phyloP scores from a whole-genome alignment of 1,140 invertebrate species.

The Arion vulgaris region DNA sequence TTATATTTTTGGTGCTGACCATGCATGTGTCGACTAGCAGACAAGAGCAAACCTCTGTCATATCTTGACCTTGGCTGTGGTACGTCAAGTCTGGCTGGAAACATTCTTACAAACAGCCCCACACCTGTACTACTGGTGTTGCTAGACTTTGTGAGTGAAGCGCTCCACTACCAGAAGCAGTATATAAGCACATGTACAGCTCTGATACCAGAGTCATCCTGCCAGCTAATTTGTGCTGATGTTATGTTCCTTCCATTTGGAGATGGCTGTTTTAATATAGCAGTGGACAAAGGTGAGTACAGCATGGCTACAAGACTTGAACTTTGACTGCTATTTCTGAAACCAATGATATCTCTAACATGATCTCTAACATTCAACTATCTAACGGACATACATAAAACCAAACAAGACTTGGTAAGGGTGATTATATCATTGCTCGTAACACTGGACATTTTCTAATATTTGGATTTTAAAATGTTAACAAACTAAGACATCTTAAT shows the following conservation, averaged over 20 bases:
- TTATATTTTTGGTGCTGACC: too few species aligned
- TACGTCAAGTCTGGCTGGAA: not conserved
- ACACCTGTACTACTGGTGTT: not conserved
- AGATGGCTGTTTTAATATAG: not conserved
- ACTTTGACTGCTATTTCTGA: too few species aligned
- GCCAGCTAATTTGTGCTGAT: slow-evolving; percentile 1
- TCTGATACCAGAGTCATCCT: not conserved
- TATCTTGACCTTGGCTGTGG: slow-evolving; percentile 29
- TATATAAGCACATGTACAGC: not conserved
- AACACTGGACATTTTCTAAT: too few species aligned
- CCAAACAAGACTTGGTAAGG: too few species aligned
- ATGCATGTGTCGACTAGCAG: too few species aligned
- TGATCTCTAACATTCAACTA: too few species aligned
- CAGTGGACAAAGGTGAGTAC: slow-evolving; percentile 21
- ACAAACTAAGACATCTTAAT: too few species aligned
- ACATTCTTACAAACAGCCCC: not conserved
- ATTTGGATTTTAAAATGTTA: too few species aligned
- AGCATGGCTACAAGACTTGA: not conserved
- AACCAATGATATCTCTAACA: too few species aligned
- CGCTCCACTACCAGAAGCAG: not conserved
- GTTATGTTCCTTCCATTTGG: slow-evolving; percentile 4
- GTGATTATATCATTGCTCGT: too few species aligned
- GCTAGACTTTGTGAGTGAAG: slow-evolving; percentile 17
- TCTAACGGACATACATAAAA: too few species aligned
- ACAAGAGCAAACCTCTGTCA: not conserved